Percentiles rank a stretch among this genome's conserved stretches.
Evolutionary conservation across 2,113 vertebrate species (phyloP).

Genomic region (Phaethon lepturus): DNA sequence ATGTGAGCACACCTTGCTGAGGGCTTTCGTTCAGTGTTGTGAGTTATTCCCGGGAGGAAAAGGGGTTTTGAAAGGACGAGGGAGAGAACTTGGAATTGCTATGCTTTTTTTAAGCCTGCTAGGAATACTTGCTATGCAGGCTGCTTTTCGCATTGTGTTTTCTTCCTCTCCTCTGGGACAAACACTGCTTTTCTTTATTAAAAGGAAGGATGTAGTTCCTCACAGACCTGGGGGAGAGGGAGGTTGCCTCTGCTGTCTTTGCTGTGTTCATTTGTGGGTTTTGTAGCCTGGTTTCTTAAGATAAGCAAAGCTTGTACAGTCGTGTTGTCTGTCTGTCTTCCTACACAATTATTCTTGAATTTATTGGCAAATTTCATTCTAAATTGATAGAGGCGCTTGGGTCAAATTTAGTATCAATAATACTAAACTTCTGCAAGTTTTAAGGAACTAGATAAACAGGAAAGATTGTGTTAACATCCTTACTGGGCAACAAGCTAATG

Average conservation of each 20-base stretch:
- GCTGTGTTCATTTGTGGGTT: background rate
- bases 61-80: background rate
- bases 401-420: background rate
- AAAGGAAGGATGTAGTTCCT: slow-evolving; percentile 43
- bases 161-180: slow-evolving; percentile 22
- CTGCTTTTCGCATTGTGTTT: slow-evolving; percentile 2
- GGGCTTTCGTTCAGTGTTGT: background rate
- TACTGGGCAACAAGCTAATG: background rate
- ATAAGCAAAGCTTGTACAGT: slow-evolving; percentile 10
- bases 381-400: background rate
- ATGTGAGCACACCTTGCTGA: background rate
- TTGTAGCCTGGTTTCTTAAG: slow-evolving; percentile 34
- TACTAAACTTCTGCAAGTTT: background rate
- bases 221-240: background rate
- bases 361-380: background rate
- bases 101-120: background rate
- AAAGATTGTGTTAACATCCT: background rate
- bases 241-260: background rate
- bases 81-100: background rate
- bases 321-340: background rate
- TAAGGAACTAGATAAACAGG: background rate
- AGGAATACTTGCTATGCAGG: background rate
- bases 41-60: background rate
- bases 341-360: background rate
- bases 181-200: background rate